Evolutionary conservation across 2,797 vertebrate genomes (phyloP).

Genomic region (Anomalospiza imberbis): DNA sequence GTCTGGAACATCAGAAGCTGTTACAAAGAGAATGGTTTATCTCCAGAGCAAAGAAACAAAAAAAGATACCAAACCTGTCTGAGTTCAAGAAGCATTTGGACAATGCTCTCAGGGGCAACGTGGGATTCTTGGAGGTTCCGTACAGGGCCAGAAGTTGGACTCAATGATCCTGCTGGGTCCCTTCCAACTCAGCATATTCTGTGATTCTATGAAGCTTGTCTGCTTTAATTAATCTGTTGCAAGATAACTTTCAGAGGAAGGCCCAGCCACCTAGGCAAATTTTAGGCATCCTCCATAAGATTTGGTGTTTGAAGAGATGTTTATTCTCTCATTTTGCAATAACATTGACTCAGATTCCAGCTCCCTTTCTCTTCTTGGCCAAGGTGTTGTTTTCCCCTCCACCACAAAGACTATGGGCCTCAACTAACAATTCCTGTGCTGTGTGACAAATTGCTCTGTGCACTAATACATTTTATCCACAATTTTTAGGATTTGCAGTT

Average conservation of each 20-base stretch:
- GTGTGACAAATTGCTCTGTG: neutral
- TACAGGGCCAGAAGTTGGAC: neutral
- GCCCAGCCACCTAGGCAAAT: neutral
- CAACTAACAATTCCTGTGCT: neutral
- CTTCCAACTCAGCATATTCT: neutral
- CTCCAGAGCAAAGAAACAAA: neutral
- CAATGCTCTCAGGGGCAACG: neutral
- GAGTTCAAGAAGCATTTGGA: neutral
- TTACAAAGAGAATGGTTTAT: constrained; percentile 3
- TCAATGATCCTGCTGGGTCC: neutral
- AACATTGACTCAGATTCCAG: neutral
- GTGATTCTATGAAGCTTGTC: neutral
- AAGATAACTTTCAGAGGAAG: neutral
- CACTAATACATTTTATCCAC: neutral
- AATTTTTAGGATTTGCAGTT: neutral
- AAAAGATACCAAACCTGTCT: neutral
- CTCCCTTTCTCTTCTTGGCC: neutral
- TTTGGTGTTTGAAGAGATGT: neutral
- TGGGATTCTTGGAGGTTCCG: neutral
- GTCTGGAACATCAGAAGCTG: neutral
- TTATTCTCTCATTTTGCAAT: neutral
- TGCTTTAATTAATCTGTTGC: neutral
- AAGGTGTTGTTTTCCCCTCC: neutral
- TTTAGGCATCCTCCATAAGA: neutral
- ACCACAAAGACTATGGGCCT: neutral